Percentiles rank a stretch among this genome's conserved stretches.
phyloP scores from a whole-genome alignment of 30 jellyfish, hydroid and myxozoan genomes.

The Morbakka virulenta region DNA sequence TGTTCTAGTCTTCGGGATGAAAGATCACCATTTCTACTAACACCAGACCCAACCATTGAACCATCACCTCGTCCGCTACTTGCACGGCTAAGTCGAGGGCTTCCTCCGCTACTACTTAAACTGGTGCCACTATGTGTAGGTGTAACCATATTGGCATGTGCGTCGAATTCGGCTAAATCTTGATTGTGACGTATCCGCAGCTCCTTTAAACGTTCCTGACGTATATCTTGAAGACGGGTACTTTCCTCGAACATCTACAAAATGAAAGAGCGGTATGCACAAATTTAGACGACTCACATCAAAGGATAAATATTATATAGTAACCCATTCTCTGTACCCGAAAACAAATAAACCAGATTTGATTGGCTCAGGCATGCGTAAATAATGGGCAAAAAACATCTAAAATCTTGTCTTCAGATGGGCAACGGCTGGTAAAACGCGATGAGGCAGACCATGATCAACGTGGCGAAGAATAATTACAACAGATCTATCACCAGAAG shows the following conservation, averaged over 20 bases:
- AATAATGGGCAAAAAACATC: no score
- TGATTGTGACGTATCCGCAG: slow-evolving; percentile 80
- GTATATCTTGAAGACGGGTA: slow-evolving; percentile 96
- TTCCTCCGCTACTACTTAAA: not conserved
- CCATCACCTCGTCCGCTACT: not conserved
- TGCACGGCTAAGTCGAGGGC: not conserved
- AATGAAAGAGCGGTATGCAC: no score
- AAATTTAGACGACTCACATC: not conserved
- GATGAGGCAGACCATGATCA: no score
- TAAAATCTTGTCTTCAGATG: no score
- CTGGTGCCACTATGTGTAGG: not conserved
- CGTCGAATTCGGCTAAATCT: slow-evolving; percentile 94
- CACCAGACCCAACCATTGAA: not conserved
- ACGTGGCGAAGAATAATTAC: no score
- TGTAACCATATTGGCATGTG: slow-evolving; percentile 55
- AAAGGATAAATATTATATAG: no score
- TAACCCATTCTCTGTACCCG: no score
- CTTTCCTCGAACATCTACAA: slow-evolving; percentile 97
- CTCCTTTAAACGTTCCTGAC: slow-evolving; percentile 92
- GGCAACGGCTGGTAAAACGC: no score
- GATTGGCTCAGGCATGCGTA: no score
- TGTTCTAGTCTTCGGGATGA: not conserved
- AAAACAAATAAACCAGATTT: no score
- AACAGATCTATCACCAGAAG: no score
- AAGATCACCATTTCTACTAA: not conserved